A percentile compares a stretch with the other conserved stretches of the same genome.
phyloP scores from a whole-genome alignment of 2,888 invertebrate genomes.

The Polietes domitor region DNA sequence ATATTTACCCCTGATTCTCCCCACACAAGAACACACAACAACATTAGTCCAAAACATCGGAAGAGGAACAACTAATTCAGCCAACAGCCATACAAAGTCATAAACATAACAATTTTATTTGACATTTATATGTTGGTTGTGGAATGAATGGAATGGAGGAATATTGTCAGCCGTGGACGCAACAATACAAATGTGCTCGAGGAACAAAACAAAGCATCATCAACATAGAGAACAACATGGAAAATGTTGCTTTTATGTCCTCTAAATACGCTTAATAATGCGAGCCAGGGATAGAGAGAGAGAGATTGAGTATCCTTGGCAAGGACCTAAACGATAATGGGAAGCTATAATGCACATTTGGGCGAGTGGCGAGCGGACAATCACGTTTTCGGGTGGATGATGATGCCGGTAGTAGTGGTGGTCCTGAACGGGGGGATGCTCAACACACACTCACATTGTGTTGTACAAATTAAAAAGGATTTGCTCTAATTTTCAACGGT shows the following conservation, averaged over 20 bases:
- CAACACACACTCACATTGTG: too few species aligned
- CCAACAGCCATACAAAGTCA: slow-evolving; percentile 38
- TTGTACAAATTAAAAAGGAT: slow-evolving; percentile 50
- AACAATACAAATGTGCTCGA: slow-evolving; percentile 20
- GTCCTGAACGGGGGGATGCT: too few species aligned
- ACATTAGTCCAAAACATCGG: neutral
- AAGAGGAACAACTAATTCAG: neutral
- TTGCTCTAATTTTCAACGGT: slow-evolving; percentile 57
- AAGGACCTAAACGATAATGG: neutral
- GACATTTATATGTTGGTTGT: slow-evolving; percentile 76
- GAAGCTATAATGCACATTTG: neutral
- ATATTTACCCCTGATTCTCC: slow-evolving; percentile 15
- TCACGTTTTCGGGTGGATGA: neutral
- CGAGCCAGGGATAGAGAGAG: neutral
- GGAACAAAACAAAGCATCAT: neutral
- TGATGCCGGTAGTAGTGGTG: neutral
- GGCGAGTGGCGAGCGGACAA: neutral
- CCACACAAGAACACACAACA: slow-evolving; percentile 3
- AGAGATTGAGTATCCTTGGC: too few species aligned
- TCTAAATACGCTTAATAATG: slow-evolving; percentile 28
- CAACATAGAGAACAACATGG: slow-evolving; percentile 6
- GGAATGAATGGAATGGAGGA: too few species aligned
- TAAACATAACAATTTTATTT: slow-evolving; percentile 73
- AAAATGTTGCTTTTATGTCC: neutral
- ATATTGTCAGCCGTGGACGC: slow-evolving; percentile 67